These are phyloP conservation scores for Sialis fuliginosa DNA, from an alignment of 2,888 invertebrate species.

Conservation along the genomic window DNA sequence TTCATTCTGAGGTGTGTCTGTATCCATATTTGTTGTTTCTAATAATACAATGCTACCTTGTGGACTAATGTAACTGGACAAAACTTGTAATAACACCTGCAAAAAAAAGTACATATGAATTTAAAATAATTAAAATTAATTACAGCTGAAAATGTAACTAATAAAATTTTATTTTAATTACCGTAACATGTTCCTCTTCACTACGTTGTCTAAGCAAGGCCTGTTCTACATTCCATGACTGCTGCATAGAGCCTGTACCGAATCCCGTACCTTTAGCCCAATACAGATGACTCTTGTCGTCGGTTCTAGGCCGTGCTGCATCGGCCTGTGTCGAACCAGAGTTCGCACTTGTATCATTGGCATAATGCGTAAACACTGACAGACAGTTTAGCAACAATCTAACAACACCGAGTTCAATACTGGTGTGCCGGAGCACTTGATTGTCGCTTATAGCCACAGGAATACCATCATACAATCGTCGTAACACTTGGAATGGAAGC, in stretches of 20 bases:
- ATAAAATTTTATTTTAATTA: conserved; percentile 15
- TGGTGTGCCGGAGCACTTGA: conserved; percentile 51
- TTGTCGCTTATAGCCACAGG: conserved; percentile 59
- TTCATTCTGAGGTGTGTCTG: conserved; percentile 21
- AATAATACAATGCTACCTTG: conserved; percentile 35
- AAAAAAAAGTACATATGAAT: background rate
- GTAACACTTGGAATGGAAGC: conserved; percentile 64
- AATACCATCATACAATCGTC: conserved; percentile 56
- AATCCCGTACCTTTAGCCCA: conserved; percentile 97
- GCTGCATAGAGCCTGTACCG: conserved; percentile 87
- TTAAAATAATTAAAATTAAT: too few species aligned
- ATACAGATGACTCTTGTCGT: conserved; percentile 63
- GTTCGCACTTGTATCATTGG: conserved; percentile 26
- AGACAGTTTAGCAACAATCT: conserved; percentile 74
- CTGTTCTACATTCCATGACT: conserved; percentile 94
- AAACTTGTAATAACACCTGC: conserved; percentile 36
- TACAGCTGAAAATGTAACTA: too few species aligned
- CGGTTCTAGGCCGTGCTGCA: conserved; percentile 17
- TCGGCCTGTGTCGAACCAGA: conserved; percentile 17
- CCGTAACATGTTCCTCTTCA: conserved; percentile 89
- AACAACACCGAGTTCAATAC: conserved; percentile 70
- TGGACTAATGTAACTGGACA: conserved; percentile 78
- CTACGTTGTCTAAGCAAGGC: conserved; percentile 75
- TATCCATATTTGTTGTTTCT: conserved; percentile 27
- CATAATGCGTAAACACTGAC: conserved; percentile 74